These are phyloP conservation scores for Nasonia vitripennis DNA, from an alignment of 1,140 invertebrate species.

Conservation along the genomic window DNA sequence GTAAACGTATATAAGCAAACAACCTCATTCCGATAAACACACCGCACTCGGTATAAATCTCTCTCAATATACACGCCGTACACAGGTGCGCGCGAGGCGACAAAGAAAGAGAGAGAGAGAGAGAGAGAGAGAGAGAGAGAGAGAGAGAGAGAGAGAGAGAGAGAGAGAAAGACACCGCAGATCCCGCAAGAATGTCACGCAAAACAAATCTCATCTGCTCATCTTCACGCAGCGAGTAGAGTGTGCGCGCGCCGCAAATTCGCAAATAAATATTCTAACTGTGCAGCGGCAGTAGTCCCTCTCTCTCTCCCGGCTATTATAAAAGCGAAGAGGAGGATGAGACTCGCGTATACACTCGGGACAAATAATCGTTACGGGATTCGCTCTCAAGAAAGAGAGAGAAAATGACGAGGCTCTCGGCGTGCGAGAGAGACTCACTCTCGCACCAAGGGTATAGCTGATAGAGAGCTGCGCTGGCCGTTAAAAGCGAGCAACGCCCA, in stretches of 20 bases:
- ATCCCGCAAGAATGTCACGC: not conserved
- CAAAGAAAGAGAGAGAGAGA: no score
- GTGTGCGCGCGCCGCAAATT: slow-evolving; percentile 4
- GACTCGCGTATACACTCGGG: not conserved
- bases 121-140: no score
- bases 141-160: no score
- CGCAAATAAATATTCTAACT: slow-evolving; percentile 40
- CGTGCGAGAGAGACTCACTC: not conserved
- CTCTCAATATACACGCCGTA: no score
- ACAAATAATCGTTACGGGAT: slow-evolving; percentile 29
- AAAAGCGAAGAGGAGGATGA: not conserved
- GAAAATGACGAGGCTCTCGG: slow-evolving; percentile 8
- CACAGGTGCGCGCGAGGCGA: no score
- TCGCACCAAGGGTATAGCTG: not conserved
- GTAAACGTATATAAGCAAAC: not conserved
- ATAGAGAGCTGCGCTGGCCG: not conserved
- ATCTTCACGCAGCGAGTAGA: slow-evolving; percentile 5
- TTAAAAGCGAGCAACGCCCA: slow-evolving; percentile 5
- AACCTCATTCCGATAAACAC: not conserved
- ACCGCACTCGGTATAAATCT: no score
- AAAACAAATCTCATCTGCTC: slow-evolving; percentile 7
- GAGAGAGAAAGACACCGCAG: not conserved
- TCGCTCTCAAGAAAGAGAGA: not conserved
- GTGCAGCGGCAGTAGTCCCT: not conserved
- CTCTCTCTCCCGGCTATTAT: not conserved